A percentile compares a stretch with the other conserved stretches of the same genome.
Conservation (phyloP, 2,113 vertebrate genomes). For the Morone chrysops region DNA sequence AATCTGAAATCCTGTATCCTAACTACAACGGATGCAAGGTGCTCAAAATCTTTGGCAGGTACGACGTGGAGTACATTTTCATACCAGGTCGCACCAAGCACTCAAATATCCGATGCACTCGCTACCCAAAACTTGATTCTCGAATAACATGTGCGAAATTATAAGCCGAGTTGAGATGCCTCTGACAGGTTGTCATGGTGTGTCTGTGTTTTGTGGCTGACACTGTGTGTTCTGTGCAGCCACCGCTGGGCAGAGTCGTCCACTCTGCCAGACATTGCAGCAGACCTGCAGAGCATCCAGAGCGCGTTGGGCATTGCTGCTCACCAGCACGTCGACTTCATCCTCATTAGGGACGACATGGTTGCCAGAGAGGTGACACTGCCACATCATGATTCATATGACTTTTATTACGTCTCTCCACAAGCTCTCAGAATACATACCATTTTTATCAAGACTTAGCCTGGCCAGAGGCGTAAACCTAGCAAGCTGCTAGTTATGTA, state of each 20-base stretch:
- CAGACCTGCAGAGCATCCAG: constrained; percentile 90
- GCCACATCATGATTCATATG: constrained; percentile 50
- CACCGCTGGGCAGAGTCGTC: constrained; percentile 78
- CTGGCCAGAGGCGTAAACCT: not conserved
- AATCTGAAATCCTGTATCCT: constrained; percentile 93
- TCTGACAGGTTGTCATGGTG: constrained; percentile 66
- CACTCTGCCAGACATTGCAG: constrained; percentile 87
- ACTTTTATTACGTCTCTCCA: constrained; percentile 54
- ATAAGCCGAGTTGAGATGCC: constrained; percentile 42
- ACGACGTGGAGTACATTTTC: constrained; percentile 61
- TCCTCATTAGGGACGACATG: constrained; percentile 91
- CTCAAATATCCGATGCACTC: not conserved
- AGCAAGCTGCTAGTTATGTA: constrained; percentile 22
- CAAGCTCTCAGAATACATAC: constrained; percentile 45
- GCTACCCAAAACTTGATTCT: constrained; percentile 40
- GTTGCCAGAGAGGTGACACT: constrained; percentile 91
- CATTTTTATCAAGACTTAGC: constrained; percentile 5
- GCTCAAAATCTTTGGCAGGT: constrained; percentile 87
- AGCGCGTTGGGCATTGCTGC: constrained; percentile 83
- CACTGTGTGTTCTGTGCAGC: constrained; percentile 77
- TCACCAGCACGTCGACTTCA: constrained; percentile 88
- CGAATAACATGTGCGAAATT: constrained; percentile 59
- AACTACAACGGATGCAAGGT: constrained; percentile 89
- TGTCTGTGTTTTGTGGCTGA: constrained; percentile 60
- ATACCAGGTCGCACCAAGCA: constrained; percentile 12